These are phyloP conservation scores for Manis crassicaudata DNA, from an alignment of 2,797 vertebrate species.

Conservation along the genomic window DNA sequence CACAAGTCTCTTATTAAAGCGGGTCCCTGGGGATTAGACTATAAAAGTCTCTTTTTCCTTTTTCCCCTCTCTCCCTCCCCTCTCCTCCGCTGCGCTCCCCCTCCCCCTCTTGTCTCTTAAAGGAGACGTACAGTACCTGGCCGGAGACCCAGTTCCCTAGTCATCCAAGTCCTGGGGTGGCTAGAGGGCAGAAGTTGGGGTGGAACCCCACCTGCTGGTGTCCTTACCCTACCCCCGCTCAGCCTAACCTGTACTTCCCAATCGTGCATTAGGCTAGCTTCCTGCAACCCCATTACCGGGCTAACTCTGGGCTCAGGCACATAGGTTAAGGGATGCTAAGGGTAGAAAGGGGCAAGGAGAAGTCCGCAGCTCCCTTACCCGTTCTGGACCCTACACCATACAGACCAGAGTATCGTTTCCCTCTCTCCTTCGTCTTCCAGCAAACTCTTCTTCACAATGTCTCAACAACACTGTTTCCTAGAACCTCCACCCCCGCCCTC, in stretches of 20 bases:
- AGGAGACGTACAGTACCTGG: conserved; percentile 80
- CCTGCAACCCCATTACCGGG: not conserved
- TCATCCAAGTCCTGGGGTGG: conserved; percentile 32
- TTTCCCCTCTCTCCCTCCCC: conserved; percentile 70
- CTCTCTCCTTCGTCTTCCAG: not conserved
- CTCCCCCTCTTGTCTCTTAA: conserved; percentile 80
- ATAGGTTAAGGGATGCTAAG: conserved; percentile 45
- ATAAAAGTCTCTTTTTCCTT: conserved; percentile 77
- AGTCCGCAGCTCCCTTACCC: not conserved
- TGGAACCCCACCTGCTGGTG: not conserved
- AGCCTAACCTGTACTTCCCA: not conserved
- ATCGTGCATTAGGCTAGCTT: not conserved
- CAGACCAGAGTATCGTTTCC: not conserved
- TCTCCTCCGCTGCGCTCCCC: conserved; percentile 60
- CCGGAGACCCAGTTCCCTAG: conserved; percentile 61
- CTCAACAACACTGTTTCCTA: conserved; percentile 15
- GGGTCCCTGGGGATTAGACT: conserved; percentile 78
- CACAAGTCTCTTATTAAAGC: conserved; percentile 84
- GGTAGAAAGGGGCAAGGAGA: not conserved
- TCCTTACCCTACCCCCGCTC: not conserved
- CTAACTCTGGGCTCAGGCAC: not conserved
- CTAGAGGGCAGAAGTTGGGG: not conserved
- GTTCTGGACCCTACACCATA: not conserved
- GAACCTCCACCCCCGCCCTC: not conserved
- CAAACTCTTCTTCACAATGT: conserved; percentile 58